These are phyloP conservation scores for Tribolium madens DNA, from an alignment of 1,140 invertebrate genomes.

Conservation along the genomic window DNA sequence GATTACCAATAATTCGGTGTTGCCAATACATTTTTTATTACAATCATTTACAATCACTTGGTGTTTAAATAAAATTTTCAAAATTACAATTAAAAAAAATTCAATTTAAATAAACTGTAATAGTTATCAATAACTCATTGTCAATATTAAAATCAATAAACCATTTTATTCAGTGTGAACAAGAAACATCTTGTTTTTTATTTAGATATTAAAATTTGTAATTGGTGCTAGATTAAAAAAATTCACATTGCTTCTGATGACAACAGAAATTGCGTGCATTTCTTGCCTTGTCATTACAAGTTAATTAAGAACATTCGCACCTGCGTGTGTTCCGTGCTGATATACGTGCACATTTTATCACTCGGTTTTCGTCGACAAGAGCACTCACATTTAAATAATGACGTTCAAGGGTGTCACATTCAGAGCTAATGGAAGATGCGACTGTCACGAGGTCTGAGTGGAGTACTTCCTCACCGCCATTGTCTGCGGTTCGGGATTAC, in stretches of 20 bases:
- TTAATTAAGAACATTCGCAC: slow-evolving; percentile 17
- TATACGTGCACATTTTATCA: slow-evolving; percentile 18
- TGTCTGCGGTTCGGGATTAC: slow-evolving; percentile 50
- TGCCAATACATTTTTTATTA: too few species aligned
- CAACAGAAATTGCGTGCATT: not conserved
- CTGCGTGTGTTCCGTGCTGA: not conserved
- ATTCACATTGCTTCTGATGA: not conserved
- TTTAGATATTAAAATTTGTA: too few species aligned
- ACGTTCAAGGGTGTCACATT: slow-evolving; percentile 52
- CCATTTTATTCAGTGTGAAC: too few species aligned
- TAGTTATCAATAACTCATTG: too few species aligned
- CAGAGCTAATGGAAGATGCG: slow-evolving; percentile 53
- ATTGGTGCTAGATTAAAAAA: too few species aligned
- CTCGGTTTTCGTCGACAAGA: slow-evolving; percentile 34
- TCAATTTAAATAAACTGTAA: too few species aligned
- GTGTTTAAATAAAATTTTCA: too few species aligned
- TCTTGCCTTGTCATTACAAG: slow-evolving; percentile 23
- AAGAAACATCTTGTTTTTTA: too few species aligned
- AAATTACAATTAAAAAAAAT: too few species aligned
- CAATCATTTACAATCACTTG: too few species aligned
- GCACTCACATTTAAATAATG: slow-evolving; percentile 53
- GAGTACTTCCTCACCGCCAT: slow-evolving; percentile 49
- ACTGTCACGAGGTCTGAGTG: slow-evolving; percentile 53
- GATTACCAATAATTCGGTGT: too few species aligned
- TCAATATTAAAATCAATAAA: too few species aligned